A percentile compares a stretch with the other conserved stretches of the same genome.
Conservation (phyloP, 2,113 vertebrate species). For the Thymallus thymallus region DNA sequence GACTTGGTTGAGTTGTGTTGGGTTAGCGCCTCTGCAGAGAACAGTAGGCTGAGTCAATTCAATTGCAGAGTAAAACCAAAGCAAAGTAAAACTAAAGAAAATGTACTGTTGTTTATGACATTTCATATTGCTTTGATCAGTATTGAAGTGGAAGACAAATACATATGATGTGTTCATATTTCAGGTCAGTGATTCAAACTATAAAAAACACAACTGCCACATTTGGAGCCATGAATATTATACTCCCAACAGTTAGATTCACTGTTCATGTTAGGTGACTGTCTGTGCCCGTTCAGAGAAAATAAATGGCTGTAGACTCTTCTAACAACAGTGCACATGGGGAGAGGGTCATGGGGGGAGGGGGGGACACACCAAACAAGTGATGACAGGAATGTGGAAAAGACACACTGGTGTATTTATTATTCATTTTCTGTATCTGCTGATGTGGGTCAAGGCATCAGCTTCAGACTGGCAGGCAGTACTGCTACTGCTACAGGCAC, state of each 20-base stretch:
- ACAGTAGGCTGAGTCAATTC: slow-evolving; percentile 61
- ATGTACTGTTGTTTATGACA: background rate
- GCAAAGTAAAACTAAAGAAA: background rate
- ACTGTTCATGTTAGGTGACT: slow-evolving; percentile 12
- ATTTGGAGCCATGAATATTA: too few species aligned
- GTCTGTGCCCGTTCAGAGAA: slow-evolving; percentile 5
- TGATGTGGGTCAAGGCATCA: slow-evolving; percentile 64
- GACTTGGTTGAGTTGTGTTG: slow-evolving; percentile 59
- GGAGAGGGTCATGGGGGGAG: too few species aligned
- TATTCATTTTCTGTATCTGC: slow-evolving; percentile 62
- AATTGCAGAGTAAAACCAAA: slow-evolving; percentile 52
- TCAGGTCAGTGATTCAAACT: background rate
- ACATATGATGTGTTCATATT: too few species aligned
- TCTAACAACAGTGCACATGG: too few species aligned
- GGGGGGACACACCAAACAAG: too few species aligned
- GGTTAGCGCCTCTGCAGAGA: slow-evolving; percentile 38
- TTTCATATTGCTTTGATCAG: background rate
- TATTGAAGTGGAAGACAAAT: too few species aligned
- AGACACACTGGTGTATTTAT: slow-evolving; percentile 52
- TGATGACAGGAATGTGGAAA: too few species aligned
- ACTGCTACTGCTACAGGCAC: too few species aligned
- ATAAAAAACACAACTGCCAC: too few species aligned
- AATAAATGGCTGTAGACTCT: background rate
- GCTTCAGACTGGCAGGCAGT: slow-evolving; percentile 34
- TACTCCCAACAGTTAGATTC: too few species aligned